A percentile compares a stretch with the other conserved stretches of the same genome.
Evolutionary conservation across 1,140 invertebrate species (phyloP).

Genomic region (Heliconius eleuchia): DNA sequence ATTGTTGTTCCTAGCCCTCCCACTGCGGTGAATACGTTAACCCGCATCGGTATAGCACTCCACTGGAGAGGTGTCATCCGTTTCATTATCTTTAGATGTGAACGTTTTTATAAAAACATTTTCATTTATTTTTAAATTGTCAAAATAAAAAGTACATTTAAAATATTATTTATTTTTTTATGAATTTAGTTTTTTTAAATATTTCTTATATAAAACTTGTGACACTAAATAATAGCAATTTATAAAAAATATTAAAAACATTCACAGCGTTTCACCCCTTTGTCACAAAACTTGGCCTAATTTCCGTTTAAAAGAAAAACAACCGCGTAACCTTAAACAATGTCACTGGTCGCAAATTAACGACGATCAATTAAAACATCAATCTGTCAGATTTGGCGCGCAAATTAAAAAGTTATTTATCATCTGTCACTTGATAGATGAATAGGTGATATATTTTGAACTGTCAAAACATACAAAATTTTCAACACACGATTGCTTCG

Average conservation of each 20-base stretch:
- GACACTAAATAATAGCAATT: not conserved
- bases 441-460: constrained; percentile 2
- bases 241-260: not conserved
- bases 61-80: constrained; percentile 4
- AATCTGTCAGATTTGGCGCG: constrained; percentile 5
- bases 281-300: constrained; percentile 3
- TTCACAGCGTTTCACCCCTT: not conserved
- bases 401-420: constrained; percentile 13
- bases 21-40: constrained; percentile 13
- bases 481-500: not conserved
- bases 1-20: constrained; percentile 9
- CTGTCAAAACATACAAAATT: not conserved
- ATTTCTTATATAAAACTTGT: not conserved
- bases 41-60: constrained; percentile 6
- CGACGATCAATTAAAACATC: constrained; percentile 12
- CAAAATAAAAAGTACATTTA: not conserved
- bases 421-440: not conserved
- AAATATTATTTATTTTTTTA: not conserved
- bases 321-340: not conserved
- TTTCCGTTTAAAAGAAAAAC: constrained; percentile 1
- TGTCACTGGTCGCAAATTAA: constrained; percentile 13
- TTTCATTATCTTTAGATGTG: not conserved
- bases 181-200: too few relatives aligned
- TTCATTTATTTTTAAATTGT: not conserved
- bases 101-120: not conserved